Evolutionary conservation across 1,140 invertebrate genomes (phyloP).

Genomic region (Maconellicoccus hirsutus): DNA sequence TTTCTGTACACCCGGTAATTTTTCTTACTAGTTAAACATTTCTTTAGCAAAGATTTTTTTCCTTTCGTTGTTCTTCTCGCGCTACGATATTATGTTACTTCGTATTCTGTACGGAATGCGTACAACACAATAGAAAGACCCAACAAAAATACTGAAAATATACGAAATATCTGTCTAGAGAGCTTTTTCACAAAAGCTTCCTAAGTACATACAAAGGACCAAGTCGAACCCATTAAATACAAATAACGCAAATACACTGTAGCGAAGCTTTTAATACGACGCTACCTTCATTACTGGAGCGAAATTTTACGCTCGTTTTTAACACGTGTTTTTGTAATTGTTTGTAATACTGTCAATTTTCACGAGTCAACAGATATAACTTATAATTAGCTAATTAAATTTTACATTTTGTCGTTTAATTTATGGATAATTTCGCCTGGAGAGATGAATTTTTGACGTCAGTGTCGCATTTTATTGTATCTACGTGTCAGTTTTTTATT

Average conservation of each 20-base stretch:
- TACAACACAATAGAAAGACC: too few species aligned
- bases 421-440: not conserved
- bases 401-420: not conserved
- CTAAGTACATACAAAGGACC: not conserved
- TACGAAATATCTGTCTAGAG: not conserved
- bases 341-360: not conserved
- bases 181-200: not conserved
- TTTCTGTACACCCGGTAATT: too few species aligned
- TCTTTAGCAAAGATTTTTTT: too few species aligned
- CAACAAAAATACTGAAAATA: too few species aligned
- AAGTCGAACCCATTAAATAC: slow-evolving; percentile 1
- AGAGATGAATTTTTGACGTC: not conserved
- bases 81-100: too few species aligned
- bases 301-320: not conserved
- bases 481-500: too few species aligned
- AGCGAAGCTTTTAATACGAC: not conserved
- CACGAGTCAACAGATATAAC: not conserved
- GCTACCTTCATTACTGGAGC: not conserved
- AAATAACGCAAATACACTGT: not conserved
- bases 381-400: not conserved
- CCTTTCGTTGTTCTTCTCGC: too few species aligned
- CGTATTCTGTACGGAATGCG: too few species aligned
- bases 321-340: too few species aligned
- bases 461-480: too few species aligned
- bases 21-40: too few species aligned